Conservation (phyloP, 2,888 invertebrate genomes). For the Trissolcus japonicus region DNA sequence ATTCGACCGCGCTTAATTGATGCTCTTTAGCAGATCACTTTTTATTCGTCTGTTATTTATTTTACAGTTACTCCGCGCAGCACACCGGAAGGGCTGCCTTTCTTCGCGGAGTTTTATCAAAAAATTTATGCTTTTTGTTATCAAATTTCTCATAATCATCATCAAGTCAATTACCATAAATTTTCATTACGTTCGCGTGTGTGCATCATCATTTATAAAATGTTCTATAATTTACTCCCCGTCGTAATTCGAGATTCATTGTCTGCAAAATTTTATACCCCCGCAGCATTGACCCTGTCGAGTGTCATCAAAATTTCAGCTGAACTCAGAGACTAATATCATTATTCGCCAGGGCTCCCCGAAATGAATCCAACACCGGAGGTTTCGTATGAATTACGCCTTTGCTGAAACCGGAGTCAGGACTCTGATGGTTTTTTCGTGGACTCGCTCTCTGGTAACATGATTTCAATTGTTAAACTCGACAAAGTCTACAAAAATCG, state of each 20-base stretch:
- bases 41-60: slow-evolving; percentile 18
- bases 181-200: not conserved
- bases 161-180: not conserved
- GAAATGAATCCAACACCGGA: slow-evolving; percentile 45
- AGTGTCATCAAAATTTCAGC: slow-evolving; percentile 7
- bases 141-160: not conserved
- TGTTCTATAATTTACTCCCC: too few species aligned
- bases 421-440: slow-evolving; percentile 1
- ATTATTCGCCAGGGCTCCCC: slow-evolving; percentile 19
- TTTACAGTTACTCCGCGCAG: slow-evolving; percentile 5
- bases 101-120: not conserved
- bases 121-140: too few species aligned
- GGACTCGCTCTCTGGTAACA: slow-evolving; percentile 24
- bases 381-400: slow-evolving; percentile 38
- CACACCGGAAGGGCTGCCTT: slow-evolving; percentile 2
- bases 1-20: slow-evolving; percentile 24
- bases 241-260: not conserved
- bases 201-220: too few species aligned
- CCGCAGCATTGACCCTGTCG: slow-evolving; percentile 18
- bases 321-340: slow-evolving; percentile 27
- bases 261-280: not conserved
- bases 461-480: slow-evolving; percentile 34
- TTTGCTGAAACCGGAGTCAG: slow-evolving; percentile 25
- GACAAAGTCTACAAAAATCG: not conserved
- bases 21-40: slow-evolving; percentile 15